Evolutionary conservation across 2,113 vertebrate species (phyloP).

Genomic region (Erpornis zantholeuca): DNA sequence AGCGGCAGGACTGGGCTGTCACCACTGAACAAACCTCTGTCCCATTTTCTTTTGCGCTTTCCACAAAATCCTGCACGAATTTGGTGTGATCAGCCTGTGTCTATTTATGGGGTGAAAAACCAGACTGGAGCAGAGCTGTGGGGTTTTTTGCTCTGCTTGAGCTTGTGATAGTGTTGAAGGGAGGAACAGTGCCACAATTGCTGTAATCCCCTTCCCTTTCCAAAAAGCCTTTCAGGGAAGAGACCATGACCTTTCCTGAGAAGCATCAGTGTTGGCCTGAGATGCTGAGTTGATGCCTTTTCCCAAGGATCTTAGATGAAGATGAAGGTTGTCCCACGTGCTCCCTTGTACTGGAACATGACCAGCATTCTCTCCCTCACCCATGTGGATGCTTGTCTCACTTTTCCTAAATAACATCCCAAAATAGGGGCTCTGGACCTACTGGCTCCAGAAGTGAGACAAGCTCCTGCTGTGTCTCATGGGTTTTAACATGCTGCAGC

Average conservation of each 20-base stretch:
- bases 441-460: neutral
- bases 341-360: neutral
- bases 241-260: neutral
- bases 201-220: neutral
- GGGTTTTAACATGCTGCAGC: neutral
- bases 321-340: fast-evolving
- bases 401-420: neutral
- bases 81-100: neutral
- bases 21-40: conserved; percentile 28
- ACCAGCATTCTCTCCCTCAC: neutral
- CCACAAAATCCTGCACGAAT: neutral
- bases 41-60: neutral
- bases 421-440: fast-evolving
- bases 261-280: neutral
- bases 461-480: fast-evolving
- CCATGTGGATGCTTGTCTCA: neutral
- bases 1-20: conserved; percentile 2
- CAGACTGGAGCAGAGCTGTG: neutral
- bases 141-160: neutral
- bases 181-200: neutral
- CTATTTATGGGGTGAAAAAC: neutral
- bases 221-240: neutral
- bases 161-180: neutral
- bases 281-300: neutral
- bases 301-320: neutral